Evolutionary conservation across 2,888 invertebrate species (phyloP), one percentile per base, ranked within the genome.

Genomic region (Nowickia ferox): DNA sequence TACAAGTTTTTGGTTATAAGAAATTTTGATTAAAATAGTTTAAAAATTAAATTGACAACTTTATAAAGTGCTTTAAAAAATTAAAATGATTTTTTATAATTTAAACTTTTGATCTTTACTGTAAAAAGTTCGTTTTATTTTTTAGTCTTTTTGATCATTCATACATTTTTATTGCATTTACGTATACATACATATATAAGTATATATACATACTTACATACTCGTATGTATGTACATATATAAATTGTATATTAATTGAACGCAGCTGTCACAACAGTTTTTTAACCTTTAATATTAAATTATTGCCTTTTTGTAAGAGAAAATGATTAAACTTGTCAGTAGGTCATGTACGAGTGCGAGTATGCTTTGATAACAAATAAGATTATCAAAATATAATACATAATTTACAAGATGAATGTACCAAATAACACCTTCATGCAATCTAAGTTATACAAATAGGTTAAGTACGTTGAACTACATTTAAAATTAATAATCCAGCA

Each of bases 181-280:
- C 55, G 19, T 53, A 63, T 13, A 40, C 19, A 15, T 11, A 4
- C 3, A 38, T 42, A 44, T 30, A 46, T 46, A 9, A 6, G 5
- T 19, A 13, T 11, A 63, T 44, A 11, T 13, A 13, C 53, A 9
- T 51, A 19, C 19, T 15, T 9, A n/a, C 11, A 9, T 53, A 53
- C 19, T 9, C 9, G 1, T 15, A 2, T 48, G 4, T 51, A 19
- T 69, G n/a, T 46, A 2, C 44, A 40, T 22, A n/a, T 61, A 61
- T 68, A 53, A 46, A 75, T 66, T 80, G 63, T 76, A 40, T 77
- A 82, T 78, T 78, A 85, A 85, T 78, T 78, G 85, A 75, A 63
- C 68, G 75, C 82, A 85, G 74, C 85, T 82, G 85, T 85, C 82
- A 85, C 38, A 85, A 82, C 63, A 75, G 69, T 78, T 69, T 74